Evolutionary conservation across 1,140 invertebrate genomes (phyloP), one percentile per base, ranked within the genome.

Genomic region (Heliothis virescens): DNA sequence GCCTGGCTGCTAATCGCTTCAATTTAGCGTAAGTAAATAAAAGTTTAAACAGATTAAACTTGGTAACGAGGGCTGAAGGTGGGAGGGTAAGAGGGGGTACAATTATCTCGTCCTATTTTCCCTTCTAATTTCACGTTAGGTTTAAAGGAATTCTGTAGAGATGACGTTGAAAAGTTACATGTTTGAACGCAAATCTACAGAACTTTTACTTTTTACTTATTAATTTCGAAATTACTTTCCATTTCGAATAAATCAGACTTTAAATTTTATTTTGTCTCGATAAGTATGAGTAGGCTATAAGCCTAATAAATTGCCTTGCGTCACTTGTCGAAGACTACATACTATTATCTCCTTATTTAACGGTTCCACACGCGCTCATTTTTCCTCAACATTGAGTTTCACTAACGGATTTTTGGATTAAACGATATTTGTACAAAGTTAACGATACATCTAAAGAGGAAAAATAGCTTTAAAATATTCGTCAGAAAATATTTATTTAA

Each of bases 41-140:
- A 94, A 94, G 89, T 93, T 91, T 94, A 92, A 91, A 92, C 88
- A 89, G 91, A 94, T 94, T 92, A 94, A 92, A 90, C 87, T 89
- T 82, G 63, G 85, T 89, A 92, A 91, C 87, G 89, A 90, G 90
- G 90, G 83, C 77, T 82, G 82, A 82, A 79, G 75, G 82, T 57
- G 80, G 67, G 79, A 55, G 77, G 78, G 34, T 50, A 62, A 67
- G 78, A 73, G 79, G 78, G 81, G 82, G 83, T 71, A 85, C 89
- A 93, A 94, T 94, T 92, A 94, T 93, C 91, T 92, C 87, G 88
- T 90, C 89, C 89, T 91, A 92, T 92, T 92, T 90, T 92, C 89
- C 87, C 89, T 90, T 90, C 88, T 90, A 92, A 92, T 91, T 92
- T 89, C 83, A 91, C 88, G 89, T 91, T 86, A 89, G 87, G 86